Evolutionary conservation across 2,888 invertebrate genomes (phyloP), one percentile per base, ranked within the genome.

Genomic region (Balanococcus diminutus): DNA sequence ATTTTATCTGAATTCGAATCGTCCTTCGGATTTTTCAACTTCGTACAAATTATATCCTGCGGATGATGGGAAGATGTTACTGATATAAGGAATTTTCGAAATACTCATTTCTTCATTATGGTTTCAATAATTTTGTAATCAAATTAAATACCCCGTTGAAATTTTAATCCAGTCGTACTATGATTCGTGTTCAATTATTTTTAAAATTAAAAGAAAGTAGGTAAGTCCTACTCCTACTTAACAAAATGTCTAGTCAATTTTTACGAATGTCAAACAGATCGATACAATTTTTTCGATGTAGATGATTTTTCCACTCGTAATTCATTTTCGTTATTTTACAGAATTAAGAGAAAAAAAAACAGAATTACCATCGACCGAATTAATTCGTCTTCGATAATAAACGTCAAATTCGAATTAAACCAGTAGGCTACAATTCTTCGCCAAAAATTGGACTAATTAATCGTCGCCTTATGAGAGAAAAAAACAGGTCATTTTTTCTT

Each of bases 401-500:
- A 61, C 14, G 72, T 72, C 72, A 72, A 72, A 72, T 72, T 72
- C 5, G n/a, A 72, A 72, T 72, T 32, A 61, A 11, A 3, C 46
- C 3, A 14, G 8, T 16, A 36, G 28, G 36, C 36, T 22, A 56
- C 2, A 22, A 11, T n/a, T 32, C 4, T 79, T 79, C 75, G 32
- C 36, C 19, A 36, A 79, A 79, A 79, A 79, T 79, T 79, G 36
- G 32, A 79, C 22, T 19, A 79, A 79, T 79, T 79, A 36, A 79
- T 79, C 75, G n/a, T 36, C 36, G 36, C 16, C 61, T 3, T 79
- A 1, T 22, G 56, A 22, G 28, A 56, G 2, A 42, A 81, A 25
- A 81, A 81, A 51, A 19, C 31, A 82, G 82, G 82, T 82, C 82
- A 56, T 46, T 31, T 16, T 81, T 83, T 32, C 36, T 84, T 61